A percentile compares a stretch with the other conserved stretches of the same genome.
Conservation (phyloP, 2,797 vertebrate species). For the Scolopax rusticola region DNA sequence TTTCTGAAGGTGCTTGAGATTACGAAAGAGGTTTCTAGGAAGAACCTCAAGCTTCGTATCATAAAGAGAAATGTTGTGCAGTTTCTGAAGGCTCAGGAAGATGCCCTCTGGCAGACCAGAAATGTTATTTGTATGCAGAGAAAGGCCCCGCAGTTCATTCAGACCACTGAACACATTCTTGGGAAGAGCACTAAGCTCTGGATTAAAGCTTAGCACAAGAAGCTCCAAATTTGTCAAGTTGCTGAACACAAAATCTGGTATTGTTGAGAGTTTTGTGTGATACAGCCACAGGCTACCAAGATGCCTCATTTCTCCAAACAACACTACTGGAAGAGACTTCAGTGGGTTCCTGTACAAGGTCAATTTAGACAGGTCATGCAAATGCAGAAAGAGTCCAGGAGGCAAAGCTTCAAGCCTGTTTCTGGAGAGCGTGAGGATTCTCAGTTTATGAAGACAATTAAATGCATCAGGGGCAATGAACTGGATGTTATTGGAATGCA, state of each 20-base stretch:
- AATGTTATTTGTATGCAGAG: conserved; percentile 81
- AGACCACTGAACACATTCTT: conserved; percentile 83
- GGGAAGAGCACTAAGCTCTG: conserved; percentile 80
- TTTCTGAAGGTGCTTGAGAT: conserved; percentile 69
- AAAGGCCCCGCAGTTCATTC: conserved; percentile 80
- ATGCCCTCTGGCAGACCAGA: conserved; percentile 76
- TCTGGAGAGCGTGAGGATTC: conserved; percentile 79
- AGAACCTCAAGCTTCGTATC: conserved; percentile 79
- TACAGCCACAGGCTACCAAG: conserved; percentile 85
- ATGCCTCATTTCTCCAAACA: conserved; percentile 87
- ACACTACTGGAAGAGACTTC: conserved; percentile 80
- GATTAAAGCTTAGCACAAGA: conserved; percentile 83
- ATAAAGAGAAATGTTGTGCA: conserved; percentile 79
- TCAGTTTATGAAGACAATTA: conserved; percentile 80
- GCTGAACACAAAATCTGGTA: conserved; percentile 86
- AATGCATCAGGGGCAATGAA: conserved; percentile 82
- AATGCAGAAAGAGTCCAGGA: conserved; percentile 83
- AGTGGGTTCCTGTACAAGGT: conserved; percentile 88
- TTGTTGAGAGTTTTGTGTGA: conserved; percentile 83
- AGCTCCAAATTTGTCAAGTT: conserved; percentile 85
- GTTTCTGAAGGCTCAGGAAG: conserved; percentile 78
- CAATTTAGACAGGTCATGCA: conserved; percentile 79
- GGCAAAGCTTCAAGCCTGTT: conserved; percentile 84
- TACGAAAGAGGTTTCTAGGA: conserved; percentile 77
- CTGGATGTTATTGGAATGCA: conserved; percentile 82